Conservation (phyloP, 2,113 vertebrate species). For the Aplodontia rufa region DNA sequence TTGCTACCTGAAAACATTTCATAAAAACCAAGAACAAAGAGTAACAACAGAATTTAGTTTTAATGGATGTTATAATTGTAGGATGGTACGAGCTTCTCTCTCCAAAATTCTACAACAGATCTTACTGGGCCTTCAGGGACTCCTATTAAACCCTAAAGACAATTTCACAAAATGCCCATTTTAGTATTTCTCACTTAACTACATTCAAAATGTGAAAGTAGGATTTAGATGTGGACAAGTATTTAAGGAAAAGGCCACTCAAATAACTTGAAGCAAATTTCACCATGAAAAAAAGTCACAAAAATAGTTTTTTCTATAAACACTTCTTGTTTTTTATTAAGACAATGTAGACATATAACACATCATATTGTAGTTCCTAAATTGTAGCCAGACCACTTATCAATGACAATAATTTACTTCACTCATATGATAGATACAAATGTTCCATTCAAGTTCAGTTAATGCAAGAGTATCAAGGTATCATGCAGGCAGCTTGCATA, state of each 20-base stretch:
- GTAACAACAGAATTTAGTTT: not conserved
- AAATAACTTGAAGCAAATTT: constrained; percentile 21
- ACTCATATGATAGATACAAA: constrained; percentile 79
- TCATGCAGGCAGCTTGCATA: constrained; percentile 84
- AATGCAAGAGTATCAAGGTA: constrained; percentile 71
- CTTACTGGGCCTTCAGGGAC: not conserved
- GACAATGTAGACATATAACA: constrained; percentile 79
- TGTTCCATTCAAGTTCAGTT: constrained; percentile 72
- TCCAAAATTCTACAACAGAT: not conserved
- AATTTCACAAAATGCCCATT: not conserved
- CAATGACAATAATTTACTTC: constrained; percentile 68
- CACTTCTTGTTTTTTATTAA: constrained; percentile 83
- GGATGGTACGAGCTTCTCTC: not conserved
- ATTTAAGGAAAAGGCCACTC: constrained; percentile 51
- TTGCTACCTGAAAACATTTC: not conserved
- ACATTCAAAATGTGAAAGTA: constrained; percentile 64
- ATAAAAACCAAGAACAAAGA: constrained; percentile 34
- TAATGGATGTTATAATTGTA: not conserved
- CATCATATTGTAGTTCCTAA: constrained; percentile 65
- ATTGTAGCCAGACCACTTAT: constrained; percentile 61
- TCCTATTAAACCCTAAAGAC: not conserved
- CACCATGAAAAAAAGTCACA: constrained; percentile 78
- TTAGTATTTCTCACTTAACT: constrained; percentile 53
- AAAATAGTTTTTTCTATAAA: constrained; percentile 86
- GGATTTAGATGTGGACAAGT: constrained; percentile 55